phyloP scores from a whole-genome alignment of 2,113 vertebrate genomes.

The Taxidea taxus region DNA sequence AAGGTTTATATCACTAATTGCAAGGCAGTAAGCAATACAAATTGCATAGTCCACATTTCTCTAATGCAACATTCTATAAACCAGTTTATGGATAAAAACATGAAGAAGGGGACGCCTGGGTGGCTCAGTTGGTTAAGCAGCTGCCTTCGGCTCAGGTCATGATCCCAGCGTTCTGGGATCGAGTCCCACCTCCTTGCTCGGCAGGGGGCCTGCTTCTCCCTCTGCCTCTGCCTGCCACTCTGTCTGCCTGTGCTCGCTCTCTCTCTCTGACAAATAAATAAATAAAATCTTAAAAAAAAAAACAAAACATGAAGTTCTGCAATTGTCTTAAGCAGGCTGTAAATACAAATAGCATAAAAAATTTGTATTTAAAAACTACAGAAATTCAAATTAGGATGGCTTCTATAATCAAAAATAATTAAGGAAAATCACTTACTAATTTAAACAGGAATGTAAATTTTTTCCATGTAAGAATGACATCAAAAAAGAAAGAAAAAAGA shows the following conservation, averaged over 20 bases:
- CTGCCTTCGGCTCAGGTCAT: no score
- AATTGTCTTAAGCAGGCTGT: neutral
- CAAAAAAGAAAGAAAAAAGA: neutral
- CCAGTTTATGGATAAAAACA: neutral
- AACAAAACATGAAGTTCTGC: no score
- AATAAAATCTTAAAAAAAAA: no score
- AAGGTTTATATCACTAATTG: neutral
- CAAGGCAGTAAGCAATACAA: neutral
- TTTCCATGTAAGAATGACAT: neutral
- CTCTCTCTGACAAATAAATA: no score
- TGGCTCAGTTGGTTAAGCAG: no score
- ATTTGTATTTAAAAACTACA: neutral
- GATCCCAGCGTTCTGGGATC: no score
- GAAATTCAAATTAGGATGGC: neutral
- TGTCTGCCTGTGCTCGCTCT: no score
- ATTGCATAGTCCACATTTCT: neutral
- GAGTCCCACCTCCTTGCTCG: no score
- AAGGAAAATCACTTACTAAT: neutral
- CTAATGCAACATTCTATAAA: neutral
- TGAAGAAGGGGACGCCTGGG: no score
- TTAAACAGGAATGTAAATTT: neutral
- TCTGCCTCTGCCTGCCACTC: no score
- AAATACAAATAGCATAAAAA: neutral
- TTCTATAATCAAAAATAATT: neutral
- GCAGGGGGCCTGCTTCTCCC: no score